Evolutionary conservation across 1,140 invertebrate species (phyloP).

Genomic region (Brachionus paranguensis): DNA sequence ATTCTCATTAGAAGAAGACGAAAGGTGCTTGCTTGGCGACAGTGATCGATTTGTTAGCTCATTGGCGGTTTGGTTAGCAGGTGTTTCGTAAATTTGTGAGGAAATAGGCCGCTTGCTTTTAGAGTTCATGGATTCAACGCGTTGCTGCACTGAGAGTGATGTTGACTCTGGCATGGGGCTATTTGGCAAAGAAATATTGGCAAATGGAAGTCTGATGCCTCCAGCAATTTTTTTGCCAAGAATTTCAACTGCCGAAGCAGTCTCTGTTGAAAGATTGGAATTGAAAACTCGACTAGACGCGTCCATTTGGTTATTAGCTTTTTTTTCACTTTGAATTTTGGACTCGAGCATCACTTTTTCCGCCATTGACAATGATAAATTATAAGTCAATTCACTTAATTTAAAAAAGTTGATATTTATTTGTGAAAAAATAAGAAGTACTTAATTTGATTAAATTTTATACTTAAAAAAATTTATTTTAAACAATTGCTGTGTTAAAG

Average conservation of each 20-base stretch:
- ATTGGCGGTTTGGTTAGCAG: not conserved
- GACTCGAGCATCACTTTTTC: constrained; percentile 14
- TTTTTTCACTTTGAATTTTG: not conserved
- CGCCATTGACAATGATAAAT: not conserved
- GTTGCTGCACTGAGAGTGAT: not conserved
- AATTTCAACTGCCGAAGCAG: not conserved
- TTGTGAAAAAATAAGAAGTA: not conserved
- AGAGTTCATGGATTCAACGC: constrained; percentile 18
- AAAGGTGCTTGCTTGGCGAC: not conserved
- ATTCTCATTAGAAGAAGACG: not conserved
- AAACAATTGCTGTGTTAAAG: not conserved
- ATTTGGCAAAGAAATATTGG: not conserved
- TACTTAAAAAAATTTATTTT: too few relatives aligned
- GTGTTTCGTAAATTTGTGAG: not conserved
- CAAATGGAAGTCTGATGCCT: constrained; percentile 3
- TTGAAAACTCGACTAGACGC: not conserved
- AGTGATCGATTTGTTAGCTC: not conserved
- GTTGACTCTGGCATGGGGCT: not conserved
- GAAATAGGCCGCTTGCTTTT: constrained; percentile 5
- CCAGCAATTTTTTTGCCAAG: not conserved
- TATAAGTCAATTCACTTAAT: constrained; percentile 20
- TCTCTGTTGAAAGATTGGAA: not conserved
- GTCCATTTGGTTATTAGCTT: not conserved
- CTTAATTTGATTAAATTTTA: too few relatives aligned
- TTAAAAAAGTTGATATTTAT: not conserved